phyloP scores from a whole-genome alignment of 2,797 vertebrate species.

The Sphenodon punctatus region DNA sequence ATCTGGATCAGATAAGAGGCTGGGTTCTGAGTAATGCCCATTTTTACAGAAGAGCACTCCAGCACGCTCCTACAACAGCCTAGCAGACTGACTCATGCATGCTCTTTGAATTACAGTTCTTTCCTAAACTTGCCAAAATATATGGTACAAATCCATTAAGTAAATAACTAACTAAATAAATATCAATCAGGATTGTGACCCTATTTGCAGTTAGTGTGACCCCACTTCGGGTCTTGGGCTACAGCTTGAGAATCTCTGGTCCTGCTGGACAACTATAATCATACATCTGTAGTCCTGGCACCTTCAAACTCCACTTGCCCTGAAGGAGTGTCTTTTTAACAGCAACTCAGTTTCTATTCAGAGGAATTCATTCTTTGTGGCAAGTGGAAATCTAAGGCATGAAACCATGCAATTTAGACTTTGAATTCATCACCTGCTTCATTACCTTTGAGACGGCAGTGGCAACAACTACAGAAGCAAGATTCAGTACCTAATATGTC shows the following conservation, averaged over 20 bases:
- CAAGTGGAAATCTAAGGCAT: not conserved
- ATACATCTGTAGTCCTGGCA: not conserved
- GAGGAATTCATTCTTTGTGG: not conserved
- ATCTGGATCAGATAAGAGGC: not conserved
- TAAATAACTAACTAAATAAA: not conserved
- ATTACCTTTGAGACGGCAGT: not conserved
- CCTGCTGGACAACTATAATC: not conserved
- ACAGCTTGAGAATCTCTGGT: not conserved
- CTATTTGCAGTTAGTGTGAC: not conserved
- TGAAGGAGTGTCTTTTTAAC: not conserved
- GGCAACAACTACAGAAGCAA: not conserved
- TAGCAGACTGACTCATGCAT: not conserved
- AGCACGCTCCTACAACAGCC: not conserved
- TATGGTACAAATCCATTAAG: not conserved
- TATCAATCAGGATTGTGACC: not conserved
- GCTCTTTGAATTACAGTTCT: no score
- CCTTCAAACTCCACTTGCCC: not conserved
- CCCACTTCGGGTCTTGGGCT: not conserved
- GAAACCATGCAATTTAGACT: not conserved
- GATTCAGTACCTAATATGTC: not conserved
- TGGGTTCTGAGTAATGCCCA: not conserved
- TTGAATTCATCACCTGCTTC: not conserved
- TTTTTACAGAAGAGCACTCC: not conserved
- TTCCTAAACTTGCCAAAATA: no score
- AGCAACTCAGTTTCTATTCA: not conserved